Conservation (phyloP, 1,140 invertebrate genomes). For the Bacillus rossius region DNA sequence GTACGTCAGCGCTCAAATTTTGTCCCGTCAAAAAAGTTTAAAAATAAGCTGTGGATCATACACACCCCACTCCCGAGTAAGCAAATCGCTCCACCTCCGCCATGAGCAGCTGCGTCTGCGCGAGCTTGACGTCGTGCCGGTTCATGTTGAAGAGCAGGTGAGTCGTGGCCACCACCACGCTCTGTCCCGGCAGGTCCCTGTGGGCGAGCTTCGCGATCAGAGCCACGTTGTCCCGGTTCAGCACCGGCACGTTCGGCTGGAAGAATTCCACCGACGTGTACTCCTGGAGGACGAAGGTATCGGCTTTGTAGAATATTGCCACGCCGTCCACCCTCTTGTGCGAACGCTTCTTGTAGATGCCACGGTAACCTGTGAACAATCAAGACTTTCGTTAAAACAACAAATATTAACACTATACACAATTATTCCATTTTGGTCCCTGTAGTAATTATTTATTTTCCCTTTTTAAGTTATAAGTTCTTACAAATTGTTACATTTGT, state of each 20-base stretch:
- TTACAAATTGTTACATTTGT: not conserved
- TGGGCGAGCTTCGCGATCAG: constrained; percentile 68
- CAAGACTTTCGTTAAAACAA: not conserved
- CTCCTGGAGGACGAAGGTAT: constrained; percentile 56
- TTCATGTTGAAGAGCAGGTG: constrained; percentile 92
- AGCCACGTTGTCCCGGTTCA: constrained; percentile 86
- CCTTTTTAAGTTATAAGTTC: too few species aligned
- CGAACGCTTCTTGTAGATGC: constrained; percentile 69
- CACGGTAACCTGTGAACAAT: constrained; percentile 47
- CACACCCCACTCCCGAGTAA: constrained; percentile 37
- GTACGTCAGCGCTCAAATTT: too few species aligned
- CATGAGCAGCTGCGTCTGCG: constrained; percentile 73
- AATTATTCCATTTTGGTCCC: not conserved
- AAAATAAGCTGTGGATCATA: too few species aligned
- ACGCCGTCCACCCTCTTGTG: constrained; percentile 70
- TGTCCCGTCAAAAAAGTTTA: too few species aligned
- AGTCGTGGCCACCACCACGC: constrained; percentile 81
- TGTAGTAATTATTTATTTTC: not conserved
- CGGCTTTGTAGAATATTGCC: constrained; percentile 70
- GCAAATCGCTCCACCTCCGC: constrained; percentile 76
- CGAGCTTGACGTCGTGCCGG: constrained; percentile 80
- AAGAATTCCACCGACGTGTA: constrained; percentile 56
- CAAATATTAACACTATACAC: not conserved
- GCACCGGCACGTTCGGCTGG: constrained; percentile 43
- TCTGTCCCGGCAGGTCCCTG: constrained; percentile 40